Percentiles rank a stretch among this genome's conserved stretches.
phyloP scores from a whole-genome alignment of 1,140 invertebrate species.

The Zaprionus capensis region DNA sequence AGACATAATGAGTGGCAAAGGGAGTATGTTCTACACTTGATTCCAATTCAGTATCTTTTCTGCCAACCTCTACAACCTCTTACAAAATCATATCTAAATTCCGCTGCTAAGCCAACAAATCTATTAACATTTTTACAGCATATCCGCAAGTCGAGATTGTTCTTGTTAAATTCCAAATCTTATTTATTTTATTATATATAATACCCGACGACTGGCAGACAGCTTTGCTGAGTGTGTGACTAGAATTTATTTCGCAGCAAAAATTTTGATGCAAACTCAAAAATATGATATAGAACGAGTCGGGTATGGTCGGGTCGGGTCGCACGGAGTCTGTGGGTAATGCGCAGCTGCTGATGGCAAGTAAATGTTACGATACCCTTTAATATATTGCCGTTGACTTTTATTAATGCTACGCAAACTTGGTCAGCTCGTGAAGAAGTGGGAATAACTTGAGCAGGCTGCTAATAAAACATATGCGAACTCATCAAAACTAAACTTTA shows the following conservation, averaged over 20 bases:
- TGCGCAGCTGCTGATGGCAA: slow-evolving; percentile 26
- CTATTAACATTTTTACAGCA: background rate
- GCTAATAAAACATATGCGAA: slow-evolving; percentile 80
- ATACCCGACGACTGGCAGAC: slow-evolving; percentile 25
- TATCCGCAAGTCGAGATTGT: background rate
- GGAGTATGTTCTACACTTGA: background rate
- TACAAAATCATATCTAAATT: background rate
- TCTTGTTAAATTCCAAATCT: background rate
- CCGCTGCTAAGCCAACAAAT: background rate
- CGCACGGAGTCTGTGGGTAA: slow-evolving; percentile 12
- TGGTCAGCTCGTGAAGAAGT: slow-evolving; percentile 36
- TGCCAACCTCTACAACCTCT: no score
- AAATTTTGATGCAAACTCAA: slow-evolving; percentile 64
- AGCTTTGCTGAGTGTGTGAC: slow-evolving; percentile 66
- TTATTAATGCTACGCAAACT: slow-evolving; percentile 55
- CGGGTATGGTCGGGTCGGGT: background rate
- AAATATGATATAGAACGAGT: slow-evolving; percentile 21
- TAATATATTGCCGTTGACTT: slow-evolving; percentile 64
- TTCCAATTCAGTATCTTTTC: no score
- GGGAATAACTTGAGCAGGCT: slow-evolving; percentile 58
- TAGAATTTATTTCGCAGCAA: slow-evolving; percentile 55
- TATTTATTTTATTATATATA: slow-evolving; percentile 53
- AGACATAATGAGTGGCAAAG: background rate
- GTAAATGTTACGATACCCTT: slow-evolving; percentile 60
- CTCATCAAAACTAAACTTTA: slow-evolving; percentile 79